Base-by-base conservation (phyloP, 2,888 invertebrate genomes). In the Scaptomyza parva region DNA sequence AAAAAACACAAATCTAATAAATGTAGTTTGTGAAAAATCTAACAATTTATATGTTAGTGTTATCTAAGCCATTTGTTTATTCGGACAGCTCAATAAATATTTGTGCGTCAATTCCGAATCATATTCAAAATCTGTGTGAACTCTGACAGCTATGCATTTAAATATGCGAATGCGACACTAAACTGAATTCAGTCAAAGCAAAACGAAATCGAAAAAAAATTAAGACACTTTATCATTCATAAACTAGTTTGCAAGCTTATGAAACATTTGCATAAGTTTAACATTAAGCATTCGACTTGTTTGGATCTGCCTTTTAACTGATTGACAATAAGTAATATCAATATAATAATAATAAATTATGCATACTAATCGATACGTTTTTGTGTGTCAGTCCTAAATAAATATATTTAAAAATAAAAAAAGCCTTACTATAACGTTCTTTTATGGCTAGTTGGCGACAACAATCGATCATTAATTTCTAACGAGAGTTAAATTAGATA, bases 241-340 rank as follows among this genome's bases (percentile, higher is more conserved):
- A 74, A 74, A 74, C 74, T 54, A 44, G 75, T 70, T 74, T 74
- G 35, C 7, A 14, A 20, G 54, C 33, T 53, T 62, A 55, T 40
- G 11, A 37, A 45, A 47, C 12, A 65, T 57, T 69, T 44, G 45
- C 54, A 72, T 68, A 72, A 57, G 18, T 55, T 43, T 7, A 24
- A 17, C 37, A 35, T 40, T 64, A 18, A 8, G 22, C 17, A 8
- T 11, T 33, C 18, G 47, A n/a, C 14, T 14, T 14, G 24, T 35
- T 8, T 47, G 24, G 7, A 18, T 26, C 47, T 18, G 18, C 35
- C 47, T 30, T 3, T 22, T 24, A 35, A 45, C 45, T 53, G 44
- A 70, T 54, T 55, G 54, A 39, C 24, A 33, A 44, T 50, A 45
- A 48, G 47, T 28, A 40, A 65, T 55, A 44, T 40, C 22, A 33